Evolutionary conservation across 2,888 invertebrate genomes (phyloP).

Genomic region (Listrodromus nycthemerus): DNA sequence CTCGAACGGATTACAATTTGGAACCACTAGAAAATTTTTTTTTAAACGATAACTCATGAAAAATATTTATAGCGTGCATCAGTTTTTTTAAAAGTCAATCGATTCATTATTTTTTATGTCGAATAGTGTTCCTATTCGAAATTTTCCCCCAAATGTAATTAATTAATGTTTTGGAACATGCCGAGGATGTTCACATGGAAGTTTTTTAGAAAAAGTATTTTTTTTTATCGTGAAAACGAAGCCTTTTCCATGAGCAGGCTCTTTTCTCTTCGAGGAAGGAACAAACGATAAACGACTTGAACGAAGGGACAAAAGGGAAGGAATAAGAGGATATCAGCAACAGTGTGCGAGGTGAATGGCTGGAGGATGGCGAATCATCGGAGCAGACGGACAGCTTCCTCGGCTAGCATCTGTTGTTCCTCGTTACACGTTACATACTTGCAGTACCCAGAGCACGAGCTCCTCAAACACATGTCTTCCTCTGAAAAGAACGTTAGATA

Average conservation of each 20-base stretch:
- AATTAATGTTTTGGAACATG: not conserved
- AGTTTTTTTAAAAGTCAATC: too few relatives aligned
- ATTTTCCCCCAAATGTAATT: too few relatives aligned
- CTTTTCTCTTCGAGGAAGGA: not conserved
- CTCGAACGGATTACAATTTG: too few relatives aligned
- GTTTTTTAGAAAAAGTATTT: too few relatives aligned
- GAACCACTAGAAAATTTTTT: too few relatives aligned
- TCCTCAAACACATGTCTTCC: conserved; percentile 78
- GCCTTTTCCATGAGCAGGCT: not conserved
- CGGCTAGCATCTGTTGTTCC: conserved; percentile 80
- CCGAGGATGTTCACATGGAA: too few relatives aligned
- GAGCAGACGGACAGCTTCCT: conserved; percentile 67
- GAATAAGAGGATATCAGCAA: conserved; percentile 38
- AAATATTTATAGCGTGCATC: too few relatives aligned
- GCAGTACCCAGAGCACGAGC: conserved; percentile 71
- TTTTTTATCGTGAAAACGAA: too few relatives aligned
- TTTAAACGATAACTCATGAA: too few relatives aligned
- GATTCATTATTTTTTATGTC: too few relatives aligned
- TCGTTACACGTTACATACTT: conserved; percentile 73
- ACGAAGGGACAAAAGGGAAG: conserved; percentile 48
- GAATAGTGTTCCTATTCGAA: too few relatives aligned
- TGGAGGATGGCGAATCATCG: conserved; percentile 73
- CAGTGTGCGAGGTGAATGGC: conserved; percentile 67
- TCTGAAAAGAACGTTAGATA: conserved; percentile 51
- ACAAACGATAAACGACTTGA: conserved; percentile 40